Evolutionary conservation across 1,140 invertebrate species (phyloP).

Genomic region (Nixonia krombeini): DNA sequence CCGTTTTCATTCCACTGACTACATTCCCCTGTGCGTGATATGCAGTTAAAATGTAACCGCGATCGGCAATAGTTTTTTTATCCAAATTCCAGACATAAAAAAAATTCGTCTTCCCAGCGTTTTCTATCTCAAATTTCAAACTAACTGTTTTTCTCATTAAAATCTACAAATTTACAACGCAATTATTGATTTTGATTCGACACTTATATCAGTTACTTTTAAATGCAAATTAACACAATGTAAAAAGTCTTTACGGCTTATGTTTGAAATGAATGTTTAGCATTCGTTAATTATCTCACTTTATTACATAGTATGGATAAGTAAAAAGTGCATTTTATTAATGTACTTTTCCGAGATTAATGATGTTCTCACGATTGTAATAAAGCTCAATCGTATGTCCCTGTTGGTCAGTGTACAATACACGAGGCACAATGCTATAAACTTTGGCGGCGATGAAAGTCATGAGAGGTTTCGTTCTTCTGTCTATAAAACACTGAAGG

Average conservation of each 20-base stretch:
- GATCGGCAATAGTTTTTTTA: conserved; percentile 29
- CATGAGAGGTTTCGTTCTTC: conserved; percentile 57
- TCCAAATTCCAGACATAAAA: conserved; percentile 60
- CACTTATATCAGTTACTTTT: no score
- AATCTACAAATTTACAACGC: conserved; percentile 46
- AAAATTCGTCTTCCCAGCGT: conserved; percentile 60
- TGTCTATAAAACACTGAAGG: conserved; percentile 61
- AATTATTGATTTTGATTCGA: no score
- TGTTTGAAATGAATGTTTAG: no score
- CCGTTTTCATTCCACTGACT: conserved; percentile 11
- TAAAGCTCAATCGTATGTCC: conserved; percentile 37
- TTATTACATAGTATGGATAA: not conserved
- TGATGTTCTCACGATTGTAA: conserved; percentile 53
- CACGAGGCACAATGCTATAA: conserved; percentile 46
- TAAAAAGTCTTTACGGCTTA: no score
- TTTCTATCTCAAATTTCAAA: conserved; percentile 58
- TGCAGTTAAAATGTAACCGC: conserved; percentile 41
- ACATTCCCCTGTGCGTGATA: conserved; percentile 52
- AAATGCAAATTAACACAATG: no score
- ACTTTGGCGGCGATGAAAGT: conserved; percentile 54
- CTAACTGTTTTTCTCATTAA: conserved; percentile 37
- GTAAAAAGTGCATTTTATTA: not conserved
- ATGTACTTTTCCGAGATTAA: conserved; percentile 64
- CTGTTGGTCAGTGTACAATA: conserved; percentile 39
- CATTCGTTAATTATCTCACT: not conserved